Evolutionary conservation across 2,888 invertebrate genomes (phyloP).

Genomic region (Lutraria lutraria): DNA sequence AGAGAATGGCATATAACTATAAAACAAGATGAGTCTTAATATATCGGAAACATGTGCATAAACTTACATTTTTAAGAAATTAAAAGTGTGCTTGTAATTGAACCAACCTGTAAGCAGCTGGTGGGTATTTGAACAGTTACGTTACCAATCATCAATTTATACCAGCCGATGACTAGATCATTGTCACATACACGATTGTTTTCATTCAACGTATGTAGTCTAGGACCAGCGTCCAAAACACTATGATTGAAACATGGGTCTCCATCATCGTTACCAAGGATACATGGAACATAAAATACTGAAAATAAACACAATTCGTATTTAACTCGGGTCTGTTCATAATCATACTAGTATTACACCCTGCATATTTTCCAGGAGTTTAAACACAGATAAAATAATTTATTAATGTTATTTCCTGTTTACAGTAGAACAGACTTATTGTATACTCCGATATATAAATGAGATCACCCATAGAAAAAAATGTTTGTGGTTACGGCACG

Average conservation of each 20-base stretch:
- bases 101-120: slow-evolving; percentile 61
- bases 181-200: slow-evolving; percentile 65
- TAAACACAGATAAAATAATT: too few species aligned
- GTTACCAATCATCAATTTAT: slow-evolving; percentile 53
- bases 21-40: too few species aligned
- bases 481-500: too few species aligned
- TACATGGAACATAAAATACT: neutral
- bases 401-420: too few species aligned
- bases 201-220: slow-evolving; percentile 2
- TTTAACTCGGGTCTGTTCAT: too few species aligned
- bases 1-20: too few species aligned
- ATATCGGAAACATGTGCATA: too few species aligned
- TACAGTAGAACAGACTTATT: too few species aligned
- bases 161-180: slow-evolving; percentile 65
- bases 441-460: too few species aligned
- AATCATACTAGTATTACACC: too few species aligned
- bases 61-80: too few species aligned
- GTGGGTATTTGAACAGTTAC: slow-evolving; percentile 62
- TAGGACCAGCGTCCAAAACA: slow-evolving; percentile 31
- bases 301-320: neutral
- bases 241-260: slow-evolving; percentile 44
- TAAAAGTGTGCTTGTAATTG: neutral
- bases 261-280: slow-evolving; percentile 1
- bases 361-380: neutral
- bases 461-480: too few species aligned